Percentiles rank a stretch among this genome's conserved stretches.
phyloP scores from a whole-genome alignment of 1,140 invertebrate genomes.

The Hycleus phaleratus region DNA sequence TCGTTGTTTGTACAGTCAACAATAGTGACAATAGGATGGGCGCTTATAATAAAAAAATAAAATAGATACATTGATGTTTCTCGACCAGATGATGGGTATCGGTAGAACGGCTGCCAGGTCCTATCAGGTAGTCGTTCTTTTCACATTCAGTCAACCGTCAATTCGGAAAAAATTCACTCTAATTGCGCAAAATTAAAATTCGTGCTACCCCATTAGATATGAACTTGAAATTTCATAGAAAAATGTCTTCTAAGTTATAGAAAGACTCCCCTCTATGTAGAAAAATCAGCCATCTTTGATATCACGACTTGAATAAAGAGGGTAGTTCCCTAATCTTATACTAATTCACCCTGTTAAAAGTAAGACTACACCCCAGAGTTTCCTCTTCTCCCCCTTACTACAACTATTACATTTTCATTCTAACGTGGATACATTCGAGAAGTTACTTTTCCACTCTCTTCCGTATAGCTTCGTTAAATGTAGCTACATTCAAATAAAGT shows the following conservation, averaged over 20 bases:
- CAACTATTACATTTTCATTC: too few relatives aligned
- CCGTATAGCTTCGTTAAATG: background rate
- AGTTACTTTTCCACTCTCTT: background rate
- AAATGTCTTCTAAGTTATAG: too few relatives aligned
- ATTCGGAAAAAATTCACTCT: too few relatives aligned
- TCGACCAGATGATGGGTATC: background rate
- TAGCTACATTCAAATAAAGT: slow-evolving; percentile 3
- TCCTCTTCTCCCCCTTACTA: background rate
- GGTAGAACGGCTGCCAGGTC: background rate
- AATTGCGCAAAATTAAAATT: too few relatives aligned
- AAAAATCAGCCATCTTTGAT: slow-evolving; percentile 31
- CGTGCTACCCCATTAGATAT: too few relatives aligned
- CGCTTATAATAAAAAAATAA: slow-evolving; percentile 7
- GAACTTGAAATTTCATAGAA: too few relatives aligned
- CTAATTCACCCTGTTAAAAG: slow-evolving; percentile 36
- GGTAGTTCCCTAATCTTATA: slow-evolving; percentile 33
- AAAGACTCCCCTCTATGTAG: background rate
- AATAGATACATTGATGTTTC: background rate
- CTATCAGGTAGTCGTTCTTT: background rate
- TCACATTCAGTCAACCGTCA: too few relatives aligned
- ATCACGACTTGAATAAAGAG: slow-evolving; percentile 24
- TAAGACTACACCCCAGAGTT: slow-evolving; percentile 29
- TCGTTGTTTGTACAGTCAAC: slow-evolving; percentile 29
- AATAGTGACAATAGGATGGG: slow-evolving; percentile 24
- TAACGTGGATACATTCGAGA: too few relatives aligned